Conservation (phyloP, 2,888 invertebrate species). For the Cheilosia grossa region DNA sequence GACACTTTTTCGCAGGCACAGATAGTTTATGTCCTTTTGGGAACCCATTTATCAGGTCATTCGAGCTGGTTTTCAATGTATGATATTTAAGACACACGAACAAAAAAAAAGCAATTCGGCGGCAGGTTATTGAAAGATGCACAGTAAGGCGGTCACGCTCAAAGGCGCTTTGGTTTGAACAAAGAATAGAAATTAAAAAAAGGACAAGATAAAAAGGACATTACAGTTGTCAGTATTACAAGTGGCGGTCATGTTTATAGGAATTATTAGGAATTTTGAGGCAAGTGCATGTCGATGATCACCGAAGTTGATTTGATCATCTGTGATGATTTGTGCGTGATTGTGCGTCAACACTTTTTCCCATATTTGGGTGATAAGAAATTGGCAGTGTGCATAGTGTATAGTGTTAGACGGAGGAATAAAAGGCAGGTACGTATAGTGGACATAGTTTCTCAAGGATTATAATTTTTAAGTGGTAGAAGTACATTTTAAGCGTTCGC, state of each 20-base stretch:
- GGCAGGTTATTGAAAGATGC: conserved; percentile 59
- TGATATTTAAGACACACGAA: conserved; percentile 65
- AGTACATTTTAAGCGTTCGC: too few species aligned
- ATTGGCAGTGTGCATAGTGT: conserved; percentile 23
- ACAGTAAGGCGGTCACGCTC: conserved; percentile 71
- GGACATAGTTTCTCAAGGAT: too few species aligned
- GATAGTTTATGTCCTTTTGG: conserved; percentile 69
- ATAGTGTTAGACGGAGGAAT: not conserved
- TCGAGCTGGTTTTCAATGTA: conserved; percentile 71
- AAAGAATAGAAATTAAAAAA: conserved; percentile 58
- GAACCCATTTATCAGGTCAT: conserved; percentile 77
- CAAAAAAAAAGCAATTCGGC: conserved; percentile 34
- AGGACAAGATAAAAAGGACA: conserved; percentile 67
- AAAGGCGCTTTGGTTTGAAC: conserved; percentile 67
- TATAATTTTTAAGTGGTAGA: too few species aligned
- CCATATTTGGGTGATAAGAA: conserved; percentile 70
- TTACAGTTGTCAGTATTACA: conserved; percentile 64
- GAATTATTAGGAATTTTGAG: conserved; percentile 70
- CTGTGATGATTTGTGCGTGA: conserved; percentile 67
- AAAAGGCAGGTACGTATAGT: too few species aligned
- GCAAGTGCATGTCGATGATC: conserved; percentile 64
- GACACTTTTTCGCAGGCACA: conserved; percentile 77
- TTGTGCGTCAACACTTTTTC: conserved; percentile 64
- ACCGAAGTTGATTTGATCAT: conserved; percentile 58
- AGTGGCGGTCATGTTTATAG: conserved; percentile 72